Percentiles rank a stretch among this genome's conserved stretches.
phyloP scores from a whole-genome alignment of 2,888 invertebrate genomes.

The Trisateles emortualis region DNA sequence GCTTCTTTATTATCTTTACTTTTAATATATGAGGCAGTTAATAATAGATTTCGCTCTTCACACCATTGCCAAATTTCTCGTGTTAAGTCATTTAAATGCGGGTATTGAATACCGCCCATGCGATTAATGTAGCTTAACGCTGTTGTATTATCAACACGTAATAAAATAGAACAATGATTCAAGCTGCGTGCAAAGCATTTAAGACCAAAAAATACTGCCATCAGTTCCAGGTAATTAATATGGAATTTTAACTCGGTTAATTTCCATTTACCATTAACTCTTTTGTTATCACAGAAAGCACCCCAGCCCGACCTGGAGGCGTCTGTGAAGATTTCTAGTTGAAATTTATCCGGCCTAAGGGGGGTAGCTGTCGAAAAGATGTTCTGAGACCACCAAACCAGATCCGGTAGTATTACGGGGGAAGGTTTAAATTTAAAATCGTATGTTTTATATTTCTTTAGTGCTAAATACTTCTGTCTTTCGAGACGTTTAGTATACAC shows the following conservation, averaged over 20 bases:
- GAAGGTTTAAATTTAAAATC: too few species aligned
- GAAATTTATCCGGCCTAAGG: too few species aligned
- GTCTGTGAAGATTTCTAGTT: too few species aligned
- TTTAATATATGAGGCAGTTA: background rate
- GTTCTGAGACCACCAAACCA: too few species aligned
- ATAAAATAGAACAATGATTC: background rate
- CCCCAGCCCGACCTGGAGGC: too few species aligned
- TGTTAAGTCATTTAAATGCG: conserved; percentile 22
- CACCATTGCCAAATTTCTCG: conserved; percentile 18
- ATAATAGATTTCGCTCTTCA: background rate
- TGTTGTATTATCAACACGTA: conserved; percentile 24
- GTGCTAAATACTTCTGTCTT: too few species aligned
- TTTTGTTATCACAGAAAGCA: too few species aligned
- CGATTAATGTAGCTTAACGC: conserved; percentile 30
- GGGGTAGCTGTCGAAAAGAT: too few species aligned
- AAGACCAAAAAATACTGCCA: background rate
- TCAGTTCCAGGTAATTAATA: background rate
- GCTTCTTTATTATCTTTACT: background rate
- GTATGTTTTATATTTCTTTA: too few species aligned
- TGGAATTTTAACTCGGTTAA: background rate
- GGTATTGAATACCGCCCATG: conserved; percentile 25
- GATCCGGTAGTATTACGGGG: background rate
- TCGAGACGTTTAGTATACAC: too few species aligned
- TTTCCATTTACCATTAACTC: too few species aligned
- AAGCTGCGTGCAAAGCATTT: background rate